These are phyloP conservation scores for Ptilorrhoa leucosticta DNA, from an alignment of 2,113 vertebrate species.

Conservation along the genomic window DNA sequence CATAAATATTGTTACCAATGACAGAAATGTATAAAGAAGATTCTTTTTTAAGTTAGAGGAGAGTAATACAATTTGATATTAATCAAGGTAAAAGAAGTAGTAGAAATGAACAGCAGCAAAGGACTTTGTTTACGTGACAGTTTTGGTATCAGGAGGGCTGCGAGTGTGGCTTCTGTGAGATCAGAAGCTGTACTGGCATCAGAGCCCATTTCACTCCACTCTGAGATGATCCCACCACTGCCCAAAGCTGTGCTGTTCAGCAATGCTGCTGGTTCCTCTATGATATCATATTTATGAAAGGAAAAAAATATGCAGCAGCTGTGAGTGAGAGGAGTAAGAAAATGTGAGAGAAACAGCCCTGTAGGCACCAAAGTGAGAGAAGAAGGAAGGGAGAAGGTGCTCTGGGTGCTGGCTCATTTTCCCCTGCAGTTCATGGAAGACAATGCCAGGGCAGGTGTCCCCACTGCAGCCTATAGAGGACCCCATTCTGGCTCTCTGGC, in stretches of 20 bases:
- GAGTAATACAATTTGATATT: neutral
- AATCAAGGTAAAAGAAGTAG: neutral
- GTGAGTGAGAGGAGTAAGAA: neutral
- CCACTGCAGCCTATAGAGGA: neutral
- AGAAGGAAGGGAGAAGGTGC: neutral
- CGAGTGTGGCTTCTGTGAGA: neutral
- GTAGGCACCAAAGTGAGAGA: neutral
- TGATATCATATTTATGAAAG: neutral
- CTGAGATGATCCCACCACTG: neutral
- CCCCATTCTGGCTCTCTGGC: neutral
- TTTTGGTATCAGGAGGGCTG: neutral
- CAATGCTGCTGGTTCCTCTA: fast-evolving
- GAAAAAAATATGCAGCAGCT: neutral
- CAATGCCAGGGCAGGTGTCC: neutral
- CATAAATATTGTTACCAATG: neutral
- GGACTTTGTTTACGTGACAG: fast-evolving
- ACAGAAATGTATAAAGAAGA: neutral
- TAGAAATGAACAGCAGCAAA: neutral
- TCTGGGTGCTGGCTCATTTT: neutral
- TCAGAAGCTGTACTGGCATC: neutral
- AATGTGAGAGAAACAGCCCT: neutral
- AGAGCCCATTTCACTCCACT: neutral
- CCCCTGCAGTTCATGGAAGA: neutral
- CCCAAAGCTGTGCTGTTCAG: neutral
- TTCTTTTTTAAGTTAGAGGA: neutral